phyloP scores from a whole-genome alignment of 1,140 invertebrate genomes.

The Gryon sp. region DNA sequence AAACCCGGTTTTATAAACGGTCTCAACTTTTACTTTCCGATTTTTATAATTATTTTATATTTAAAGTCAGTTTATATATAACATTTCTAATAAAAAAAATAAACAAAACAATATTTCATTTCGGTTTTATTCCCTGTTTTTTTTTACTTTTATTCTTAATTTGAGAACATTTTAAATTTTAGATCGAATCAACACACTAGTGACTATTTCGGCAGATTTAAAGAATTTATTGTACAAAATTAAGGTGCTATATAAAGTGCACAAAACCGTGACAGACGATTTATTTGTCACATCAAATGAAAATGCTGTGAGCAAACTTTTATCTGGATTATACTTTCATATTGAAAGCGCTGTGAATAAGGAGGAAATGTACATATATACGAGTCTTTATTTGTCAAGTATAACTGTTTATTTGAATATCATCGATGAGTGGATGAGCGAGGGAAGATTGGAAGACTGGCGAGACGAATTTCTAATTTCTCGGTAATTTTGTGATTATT shows the following conservation, averaged over 20 bases:
- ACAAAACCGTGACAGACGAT: conserved; percentile 72
- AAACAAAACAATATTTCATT: conserved; percentile 32
- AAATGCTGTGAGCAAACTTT: conserved; percentile 74
- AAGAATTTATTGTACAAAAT: conserved; percentile 72
- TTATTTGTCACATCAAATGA: conserved; percentile 71
- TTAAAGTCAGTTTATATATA: background rate
- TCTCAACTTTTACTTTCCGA: too few species aligned
- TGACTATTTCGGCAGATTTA: conserved; percentile 74
- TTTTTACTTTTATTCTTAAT: too few species aligned
- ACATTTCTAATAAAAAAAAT: conserved; percentile 13
- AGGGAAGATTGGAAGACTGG: conserved; percentile 80
- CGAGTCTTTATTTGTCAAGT: conserved; percentile 78
- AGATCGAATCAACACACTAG: conserved; percentile 74
- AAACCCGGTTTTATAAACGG: too few species aligned
- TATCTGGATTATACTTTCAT: conserved; percentile 76
- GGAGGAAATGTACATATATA: conserved; percentile 77
- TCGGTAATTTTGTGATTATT: conserved; percentile 67
- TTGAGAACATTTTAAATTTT: conserved; percentile 33
- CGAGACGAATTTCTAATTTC: conserved; percentile 80
- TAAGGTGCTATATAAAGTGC: conserved; percentile 76
- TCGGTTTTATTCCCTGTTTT: too few species aligned
- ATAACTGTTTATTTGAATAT: conserved; percentile 80
- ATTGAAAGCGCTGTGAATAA: conserved; percentile 74
- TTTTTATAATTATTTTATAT: conserved; percentile 1
- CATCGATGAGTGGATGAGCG: conserved; percentile 80